Evolutionary conservation across 2,113 vertebrate genomes (phyloP).

Genomic region (Channa argus): DNA sequence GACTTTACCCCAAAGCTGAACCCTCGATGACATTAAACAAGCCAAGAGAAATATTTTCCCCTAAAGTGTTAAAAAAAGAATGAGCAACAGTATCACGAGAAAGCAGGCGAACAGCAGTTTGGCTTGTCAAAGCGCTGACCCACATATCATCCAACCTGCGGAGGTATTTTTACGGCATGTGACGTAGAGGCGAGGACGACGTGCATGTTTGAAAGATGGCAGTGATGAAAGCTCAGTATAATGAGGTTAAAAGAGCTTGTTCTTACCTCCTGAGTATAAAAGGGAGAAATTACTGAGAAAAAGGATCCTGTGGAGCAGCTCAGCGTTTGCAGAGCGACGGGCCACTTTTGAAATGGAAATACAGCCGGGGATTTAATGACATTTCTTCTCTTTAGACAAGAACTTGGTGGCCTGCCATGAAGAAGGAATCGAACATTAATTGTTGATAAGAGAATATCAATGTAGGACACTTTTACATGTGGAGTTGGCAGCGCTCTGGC

Average conservation of each 20-base stretch:
- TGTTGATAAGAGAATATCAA: slow-evolving; percentile 55
- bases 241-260: slow-evolving; percentile 77
- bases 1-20: too few relatives aligned
- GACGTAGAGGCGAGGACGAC: slow-evolving; percentile 9
- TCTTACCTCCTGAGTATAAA: slow-evolving; percentile 75
- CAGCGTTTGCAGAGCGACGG: slow-evolving; percentile 53
- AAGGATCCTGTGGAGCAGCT: slow-evolving; percentile 8
- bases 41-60: neutral
- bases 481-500: neutral
- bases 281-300: slow-evolving; percentile 39
- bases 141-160: slow-evolving; percentile 22
- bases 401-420: slow-evolving; percentile 74
- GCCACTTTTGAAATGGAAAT: slow-evolving; percentile 80
- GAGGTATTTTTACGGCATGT: neutral
- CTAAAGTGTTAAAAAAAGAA: neutral
- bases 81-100: neutral
- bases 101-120: neutral
- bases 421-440: slow-evolving; percentile 57
- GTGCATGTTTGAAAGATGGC: slow-evolving; percentile 74
- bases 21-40: too few relatives aligned
- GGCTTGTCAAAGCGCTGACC: neutral
- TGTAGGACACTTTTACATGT: slow-evolving; percentile 42
- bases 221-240: slow-evolving; percentile 81
- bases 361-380: slow-evolving; percentile 41
- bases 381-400: slow-evolving; percentile 60